These are phyloP conservation scores for Eospalax fontanierii DNA, from an alignment of 2,797 vertebrate genomes.

Conservation along the genomic window DNA sequence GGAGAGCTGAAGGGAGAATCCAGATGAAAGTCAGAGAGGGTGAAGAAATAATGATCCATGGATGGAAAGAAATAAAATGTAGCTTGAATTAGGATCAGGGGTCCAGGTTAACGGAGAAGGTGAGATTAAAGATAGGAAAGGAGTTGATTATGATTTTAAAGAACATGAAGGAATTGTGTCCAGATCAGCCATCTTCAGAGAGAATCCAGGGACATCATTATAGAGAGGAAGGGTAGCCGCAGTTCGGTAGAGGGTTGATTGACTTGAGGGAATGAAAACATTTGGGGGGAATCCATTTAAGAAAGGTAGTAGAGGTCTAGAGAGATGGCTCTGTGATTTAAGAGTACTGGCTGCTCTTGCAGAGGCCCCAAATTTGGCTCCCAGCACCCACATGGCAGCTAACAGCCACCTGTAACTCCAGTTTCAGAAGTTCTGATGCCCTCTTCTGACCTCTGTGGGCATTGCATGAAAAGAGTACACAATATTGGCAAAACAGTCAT, in stretches of 20 bases:
- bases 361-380: no score
- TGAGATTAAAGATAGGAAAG: not conserved
- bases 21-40: not conserved
- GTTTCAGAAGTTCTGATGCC: no score
- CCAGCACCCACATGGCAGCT: no score
- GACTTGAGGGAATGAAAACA: not conserved
- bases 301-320: not conserved
- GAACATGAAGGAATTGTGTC: not conserved
- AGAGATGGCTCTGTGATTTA: no score
- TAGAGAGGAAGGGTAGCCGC: not conserved
- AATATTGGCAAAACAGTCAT: no score
- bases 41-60: slow-evolving; percentile 13
- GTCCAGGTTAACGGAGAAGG: not conserved
- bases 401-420: no score
- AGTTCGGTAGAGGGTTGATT: not conserved
- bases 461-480: no score
- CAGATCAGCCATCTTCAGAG: slow-evolving; percentile 6
- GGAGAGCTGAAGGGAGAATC: not conserved
- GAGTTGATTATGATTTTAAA: not conserved
- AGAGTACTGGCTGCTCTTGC: no score
- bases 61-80: slow-evolving; percentile 30
- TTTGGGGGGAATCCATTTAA: not conserved
- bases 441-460: no score
- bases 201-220: not conserved
- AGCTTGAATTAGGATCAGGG: slow-evolving; percentile 6